Conservation (phyloP, 2,888 invertebrate species). For the Drosophila recens region DNA sequence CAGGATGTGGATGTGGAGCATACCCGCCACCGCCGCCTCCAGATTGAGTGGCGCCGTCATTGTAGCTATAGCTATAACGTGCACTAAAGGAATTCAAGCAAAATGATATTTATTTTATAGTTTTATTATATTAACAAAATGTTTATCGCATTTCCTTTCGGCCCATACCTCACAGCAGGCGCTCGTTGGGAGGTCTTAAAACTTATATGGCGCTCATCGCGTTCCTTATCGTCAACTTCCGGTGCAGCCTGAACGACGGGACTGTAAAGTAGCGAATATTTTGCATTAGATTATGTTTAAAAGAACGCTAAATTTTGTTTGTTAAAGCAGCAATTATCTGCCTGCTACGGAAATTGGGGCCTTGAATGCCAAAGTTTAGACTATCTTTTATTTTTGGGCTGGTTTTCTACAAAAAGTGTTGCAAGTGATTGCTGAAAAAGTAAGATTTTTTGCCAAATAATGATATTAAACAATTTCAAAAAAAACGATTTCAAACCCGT, state of each 20-base stretch:
- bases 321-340: not conserved
- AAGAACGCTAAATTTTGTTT: constrained; percentile 1
- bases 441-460: too few species aligned
- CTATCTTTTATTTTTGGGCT: not conserved
- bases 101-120: constrained; percentile 8
- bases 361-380: not conserved
- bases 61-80: constrained; percentile 47
- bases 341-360: constrained; percentile 1
- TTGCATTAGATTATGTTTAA: constrained; percentile 29
- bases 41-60: constrained; percentile 4
- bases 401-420: not conserved
- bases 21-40: constrained; percentile 24
- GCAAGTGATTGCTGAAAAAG: too few species aligned
- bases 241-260: constrained; percentile 58
- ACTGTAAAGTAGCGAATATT: constrained; percentile 55
- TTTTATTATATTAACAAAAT: constrained; percentile 3
- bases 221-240: constrained; percentile 73
- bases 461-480: too few species aligned
- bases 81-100: constrained; percentile 24
- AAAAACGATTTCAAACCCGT: too few species aligned
- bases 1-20: constrained; percentile 15
- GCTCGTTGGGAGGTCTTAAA: constrained; percentile 36
- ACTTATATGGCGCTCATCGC: constrained; percentile 70
- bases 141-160: constrained; percentile 29
- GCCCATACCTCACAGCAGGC: constrained; percentile 56